Conservation (phyloP, 2,797 vertebrate genomes). For the Sebastes iracundus region DNA sequence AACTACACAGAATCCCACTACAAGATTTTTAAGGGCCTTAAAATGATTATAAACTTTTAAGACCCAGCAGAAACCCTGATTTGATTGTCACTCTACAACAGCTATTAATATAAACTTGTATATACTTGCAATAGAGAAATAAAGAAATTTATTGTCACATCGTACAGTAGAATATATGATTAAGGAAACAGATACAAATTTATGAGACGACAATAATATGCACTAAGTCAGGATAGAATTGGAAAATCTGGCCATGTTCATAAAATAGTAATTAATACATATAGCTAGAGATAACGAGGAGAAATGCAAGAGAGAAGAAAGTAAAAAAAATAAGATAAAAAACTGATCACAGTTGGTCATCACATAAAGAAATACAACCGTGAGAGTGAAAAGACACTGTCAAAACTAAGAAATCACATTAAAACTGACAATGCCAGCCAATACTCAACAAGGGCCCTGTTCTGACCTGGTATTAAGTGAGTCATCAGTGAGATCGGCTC, state of each 20-base stretch:
- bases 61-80: neutral
- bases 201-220: constrained; percentile 3
- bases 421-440: neutral
- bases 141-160: constrained; percentile 8
- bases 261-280: neutral
- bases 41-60: neutral
- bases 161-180: neutral
- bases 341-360: constrained; percentile 12
- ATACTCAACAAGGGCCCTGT: neutral
- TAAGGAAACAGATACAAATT: neutral
- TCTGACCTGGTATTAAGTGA: too few relatives aligned
- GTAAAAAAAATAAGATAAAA: neutral
- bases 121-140: neutral
- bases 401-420: neutral
- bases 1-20: neutral
- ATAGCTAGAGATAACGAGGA: neutral
- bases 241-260: neutral
- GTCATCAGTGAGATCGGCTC: too few relatives aligned
- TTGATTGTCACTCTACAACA: neutral
- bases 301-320: neutral
- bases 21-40: neutral
- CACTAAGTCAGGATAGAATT: neutral
- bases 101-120: neutral
- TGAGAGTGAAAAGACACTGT: neutral
- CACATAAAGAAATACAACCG: neutral